phyloP scores from a whole-genome alignment of 2,113 vertebrate species.

The Oryzias curvinotus region DNA sequence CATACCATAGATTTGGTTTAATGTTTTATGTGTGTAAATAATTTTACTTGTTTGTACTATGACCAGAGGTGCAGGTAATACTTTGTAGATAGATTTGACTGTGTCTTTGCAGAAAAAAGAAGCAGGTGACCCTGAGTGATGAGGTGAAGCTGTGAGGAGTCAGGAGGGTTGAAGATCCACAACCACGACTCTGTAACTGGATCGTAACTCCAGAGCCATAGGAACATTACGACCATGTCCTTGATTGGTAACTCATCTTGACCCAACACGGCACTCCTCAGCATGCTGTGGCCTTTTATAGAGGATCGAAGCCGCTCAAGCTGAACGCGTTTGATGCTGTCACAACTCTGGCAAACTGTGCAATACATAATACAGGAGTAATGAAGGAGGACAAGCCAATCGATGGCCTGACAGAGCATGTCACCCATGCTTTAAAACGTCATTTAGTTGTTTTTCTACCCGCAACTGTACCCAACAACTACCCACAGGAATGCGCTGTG shows the following conservation, averaged over 20 bases:
- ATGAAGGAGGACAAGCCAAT: conserved; percentile 70
- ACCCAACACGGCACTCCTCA: background rate
- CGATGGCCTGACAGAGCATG: conserved; percentile 65
- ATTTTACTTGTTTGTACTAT: too few relatives aligned
- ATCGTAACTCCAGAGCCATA: conserved; percentile 52
- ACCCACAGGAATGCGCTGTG: conserved; percentile 16
- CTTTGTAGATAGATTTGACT: background rate
- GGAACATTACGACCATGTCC: conserved; percentile 35
- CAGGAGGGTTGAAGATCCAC: conserved; percentile 45
- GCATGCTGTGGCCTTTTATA: conserved; percentile 47
- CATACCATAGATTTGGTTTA: too few relatives aligned
- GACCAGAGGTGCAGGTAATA: too few relatives aligned
- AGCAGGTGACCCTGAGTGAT: conserved; percentile 29
- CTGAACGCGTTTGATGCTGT: conserved; percentile 72
- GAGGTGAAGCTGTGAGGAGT: conserved; percentile 13
- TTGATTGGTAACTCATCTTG: conserved; percentile 53
- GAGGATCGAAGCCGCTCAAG: conserved; percentile 65
- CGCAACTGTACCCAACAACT: background rate
- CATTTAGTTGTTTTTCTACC: conserved; percentile 28
- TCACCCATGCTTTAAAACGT: conserved; percentile 71
- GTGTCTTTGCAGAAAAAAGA: background rate
- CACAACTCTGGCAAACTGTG: conserved; percentile 63
- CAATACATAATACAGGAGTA: conserved; percentile 69
- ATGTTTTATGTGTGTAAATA: too few relatives aligned
- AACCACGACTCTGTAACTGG: conserved; percentile 37